Evolutionary conservation across 2,888 invertebrate genomes (phyloP).

Genomic region (Rhagium mordax): DNA sequence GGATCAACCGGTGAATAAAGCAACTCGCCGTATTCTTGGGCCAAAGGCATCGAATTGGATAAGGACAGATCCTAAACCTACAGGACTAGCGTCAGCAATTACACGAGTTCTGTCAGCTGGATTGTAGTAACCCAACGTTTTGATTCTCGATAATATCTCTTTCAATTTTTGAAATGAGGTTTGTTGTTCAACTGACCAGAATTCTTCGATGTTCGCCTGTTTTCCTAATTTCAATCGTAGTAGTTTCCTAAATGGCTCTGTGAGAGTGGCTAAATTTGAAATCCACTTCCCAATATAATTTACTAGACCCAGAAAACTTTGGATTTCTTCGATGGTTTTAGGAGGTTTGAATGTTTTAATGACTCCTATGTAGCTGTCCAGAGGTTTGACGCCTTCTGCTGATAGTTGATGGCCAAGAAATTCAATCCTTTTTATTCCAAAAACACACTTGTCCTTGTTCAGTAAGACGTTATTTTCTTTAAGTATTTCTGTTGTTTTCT

Average conservation of each 20-base stretch:
- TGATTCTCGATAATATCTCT: background rate
- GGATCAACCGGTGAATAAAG: too few species aligned
- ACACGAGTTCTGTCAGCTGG: slow-evolving; percentile 49
- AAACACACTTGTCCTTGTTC: slow-evolving; percentile 59
- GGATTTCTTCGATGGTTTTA: slow-evolving; percentile 48
- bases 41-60: slow-evolving; percentile 49
- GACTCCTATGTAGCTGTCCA: slow-evolving; percentile 37
- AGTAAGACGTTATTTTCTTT: slow-evolving; percentile 46
- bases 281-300: too few species aligned
- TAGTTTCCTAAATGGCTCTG: too few species aligned
- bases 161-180: slow-evolving; percentile 33
- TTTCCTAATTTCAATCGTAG: background rate
- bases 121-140: slow-evolving; percentile 52
- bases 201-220: slow-evolving; percentile 17
- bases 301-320: too few species aligned
- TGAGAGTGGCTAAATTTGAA: too few species aligned
- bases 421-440: slow-evolving; percentile 35
- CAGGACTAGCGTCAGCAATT: slow-evolving; percentile 56
- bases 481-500: slow-evolving; percentile 43
- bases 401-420: slow-evolving; percentile 41
- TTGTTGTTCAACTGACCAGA: slow-evolving; percentile 33
- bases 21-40: slow-evolving; percentile 48
- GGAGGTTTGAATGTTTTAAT: slow-evolving; percentile 45
- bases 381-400: slow-evolving; percentile 20
- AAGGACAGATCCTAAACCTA: slow-evolving; percentile 54